Conservation (phyloP, 2,888 invertebrate genomes). For the Eilema sororculum region DNA sequence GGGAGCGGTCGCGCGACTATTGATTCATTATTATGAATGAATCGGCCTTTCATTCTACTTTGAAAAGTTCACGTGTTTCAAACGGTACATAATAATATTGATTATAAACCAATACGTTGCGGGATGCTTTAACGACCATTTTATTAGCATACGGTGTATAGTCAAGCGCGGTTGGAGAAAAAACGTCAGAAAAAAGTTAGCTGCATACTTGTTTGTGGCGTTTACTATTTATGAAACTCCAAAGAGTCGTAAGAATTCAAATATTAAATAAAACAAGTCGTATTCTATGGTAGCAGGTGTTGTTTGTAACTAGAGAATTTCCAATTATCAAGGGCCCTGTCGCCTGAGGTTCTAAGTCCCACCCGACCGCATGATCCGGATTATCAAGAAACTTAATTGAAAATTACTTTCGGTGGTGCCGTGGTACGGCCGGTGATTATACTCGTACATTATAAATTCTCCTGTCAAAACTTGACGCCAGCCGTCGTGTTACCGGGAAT, state of each 20-base stretch:
- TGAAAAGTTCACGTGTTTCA: conserved; percentile 65
- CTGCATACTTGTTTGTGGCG: conserved; percentile 25
- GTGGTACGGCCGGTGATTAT: conserved; percentile 66
- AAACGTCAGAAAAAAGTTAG: conserved; percentile 49
- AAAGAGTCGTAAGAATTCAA: conserved; percentile 37
- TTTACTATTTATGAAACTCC: conserved; percentile 46
- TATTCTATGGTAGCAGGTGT: conserved; percentile 62
- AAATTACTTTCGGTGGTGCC: conserved; percentile 80
- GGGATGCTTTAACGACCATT: conserved; percentile 65
- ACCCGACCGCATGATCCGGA: conserved; percentile 73
- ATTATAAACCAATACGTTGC: conserved; percentile 71
- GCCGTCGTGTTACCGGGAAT: conserved; percentile 60
- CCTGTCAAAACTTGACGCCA: conserved; percentile 66
- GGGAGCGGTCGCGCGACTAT: conserved; percentile 68
- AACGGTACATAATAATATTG: conserved; percentile 71
- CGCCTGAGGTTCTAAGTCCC: conserved; percentile 71
- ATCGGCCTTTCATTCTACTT: conserved; percentile 76
- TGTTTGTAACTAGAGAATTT: conserved; percentile 74
- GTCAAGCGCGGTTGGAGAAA: conserved; percentile 48
- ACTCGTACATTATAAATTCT: conserved; percentile 69
- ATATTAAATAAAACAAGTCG: conserved; percentile 30
- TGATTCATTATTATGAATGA: conserved; percentile 84
- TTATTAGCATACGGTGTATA: conserved; percentile 59
- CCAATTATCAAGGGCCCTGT: conserved; percentile 75
- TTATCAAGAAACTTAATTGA: conserved; percentile 84